Evolutionary conservation across 2,888 invertebrate genomes (phyloP).

Genomic region (Meiosimyza decipiens): DNA sequence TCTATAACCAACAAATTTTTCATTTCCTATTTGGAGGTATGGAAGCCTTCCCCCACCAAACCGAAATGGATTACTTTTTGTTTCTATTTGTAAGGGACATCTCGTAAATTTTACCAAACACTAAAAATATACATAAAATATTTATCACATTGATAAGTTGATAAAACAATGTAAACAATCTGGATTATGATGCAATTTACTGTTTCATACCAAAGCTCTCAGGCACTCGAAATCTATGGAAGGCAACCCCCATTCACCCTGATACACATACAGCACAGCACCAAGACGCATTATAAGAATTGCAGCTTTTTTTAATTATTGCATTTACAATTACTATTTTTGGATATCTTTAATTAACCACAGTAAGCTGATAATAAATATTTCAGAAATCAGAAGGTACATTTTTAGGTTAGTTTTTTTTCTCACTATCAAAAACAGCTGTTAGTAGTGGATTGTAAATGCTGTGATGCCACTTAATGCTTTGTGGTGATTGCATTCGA

Average conservation of each 20-base stretch:
- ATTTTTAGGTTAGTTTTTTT: too few relatives aligned
- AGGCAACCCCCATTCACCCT: slow-evolving; percentile 88
- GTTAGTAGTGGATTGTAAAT: too few relatives aligned
- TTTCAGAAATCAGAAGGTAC: too few relatives aligned
- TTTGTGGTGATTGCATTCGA: too few relatives aligned
- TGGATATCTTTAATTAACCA: too few relatives aligned
- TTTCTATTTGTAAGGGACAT: slow-evolving; percentile 77
- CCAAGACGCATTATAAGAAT: slow-evolving; percentile 57
- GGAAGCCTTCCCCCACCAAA: slow-evolving; percentile 81
- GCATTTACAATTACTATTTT: slow-evolving; percentile 26
- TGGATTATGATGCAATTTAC: slow-evolving; percentile 54
- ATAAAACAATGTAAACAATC: slow-evolving; percentile 4
- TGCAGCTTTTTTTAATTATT: slow-evolving; percentile 17
- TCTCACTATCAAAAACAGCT: too few relatives aligned
- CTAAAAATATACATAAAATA: slow-evolving; percentile 61
- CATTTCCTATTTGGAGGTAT: slow-evolving; percentile 72
- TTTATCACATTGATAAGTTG: slow-evolving; percentile 2
- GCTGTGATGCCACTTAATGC: too few relatives aligned
- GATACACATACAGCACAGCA: slow-evolving; percentile 78
- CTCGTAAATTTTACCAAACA: slow-evolving; percentile 80
- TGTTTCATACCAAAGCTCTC: slow-evolving; percentile 76
- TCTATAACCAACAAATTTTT: slow-evolving; percentile 72
- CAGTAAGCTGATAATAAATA: not conserved
- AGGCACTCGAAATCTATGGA: slow-evolving; percentile 87
- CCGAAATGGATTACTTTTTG: slow-evolving; percentile 76